These are phyloP conservation scores for Hippolais icterina DNA, from an alignment of 2,113 vertebrate species.

Conservation along the genomic window DNA sequence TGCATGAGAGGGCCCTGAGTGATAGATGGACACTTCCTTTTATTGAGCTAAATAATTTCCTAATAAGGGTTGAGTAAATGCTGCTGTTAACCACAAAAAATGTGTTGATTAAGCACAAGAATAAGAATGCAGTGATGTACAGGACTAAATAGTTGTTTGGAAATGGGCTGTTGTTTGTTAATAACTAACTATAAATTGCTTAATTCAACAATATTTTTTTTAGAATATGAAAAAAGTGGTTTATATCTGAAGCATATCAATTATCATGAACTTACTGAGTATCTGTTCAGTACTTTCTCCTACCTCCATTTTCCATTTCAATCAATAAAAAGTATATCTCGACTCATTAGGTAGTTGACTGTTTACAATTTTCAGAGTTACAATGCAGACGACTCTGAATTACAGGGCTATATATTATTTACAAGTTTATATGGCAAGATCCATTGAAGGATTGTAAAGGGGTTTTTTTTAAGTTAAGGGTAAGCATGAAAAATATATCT, in stretches of 20 bases:
- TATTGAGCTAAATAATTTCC: slow-evolving; percentile 69
- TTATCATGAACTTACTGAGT: neutral
- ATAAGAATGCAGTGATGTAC: slow-evolving; percentile 16
- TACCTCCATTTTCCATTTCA: slow-evolving; percentile 8
- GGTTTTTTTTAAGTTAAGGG: neutral
- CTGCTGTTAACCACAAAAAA: slow-evolving; percentile 59
- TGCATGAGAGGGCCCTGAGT: neutral
- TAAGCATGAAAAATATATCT: slow-evolving; percentile 50
- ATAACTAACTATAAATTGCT: neutral
- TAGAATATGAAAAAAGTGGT: neutral
- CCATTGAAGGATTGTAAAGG: slow-evolving; percentile 14
- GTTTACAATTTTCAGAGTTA: neutral
- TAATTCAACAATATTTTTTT: neutral
- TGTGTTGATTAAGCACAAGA: slow-evolving; percentile 4
- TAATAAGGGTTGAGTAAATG: slow-evolving; percentile 65
- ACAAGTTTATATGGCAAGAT: slow-evolving; percentile 36
- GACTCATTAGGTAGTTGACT: neutral
- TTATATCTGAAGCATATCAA: neutral
- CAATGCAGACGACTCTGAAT: slow-evolving; percentile 11
- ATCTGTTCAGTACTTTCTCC: neutral
- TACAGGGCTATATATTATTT: slow-evolving; percentile 45
- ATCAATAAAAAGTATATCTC: slow-evolving; percentile 15
- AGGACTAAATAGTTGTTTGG: neutral
- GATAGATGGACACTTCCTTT: slow-evolving; percentile 63
- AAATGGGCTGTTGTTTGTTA: neutral